These are phyloP conservation scores for Drosophila pectinifera DNA, from an alignment of 1,140 invertebrate species.

Conservation along the genomic window DNA sequence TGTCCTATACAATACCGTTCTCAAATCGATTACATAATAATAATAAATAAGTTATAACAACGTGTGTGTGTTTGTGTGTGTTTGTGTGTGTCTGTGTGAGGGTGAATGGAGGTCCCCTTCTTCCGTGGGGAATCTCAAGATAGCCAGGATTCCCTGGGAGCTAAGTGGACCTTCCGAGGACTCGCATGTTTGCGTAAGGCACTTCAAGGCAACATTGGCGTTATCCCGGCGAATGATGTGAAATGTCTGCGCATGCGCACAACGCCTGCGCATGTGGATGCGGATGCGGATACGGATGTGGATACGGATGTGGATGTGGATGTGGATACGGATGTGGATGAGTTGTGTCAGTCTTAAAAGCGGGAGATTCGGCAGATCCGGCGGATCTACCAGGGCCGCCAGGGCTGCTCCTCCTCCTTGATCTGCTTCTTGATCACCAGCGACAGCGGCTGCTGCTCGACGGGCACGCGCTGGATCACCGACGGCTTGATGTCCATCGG, in stretches of 20 bases:
- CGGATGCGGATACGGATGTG: too few relatives aligned
- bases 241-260: slow-evolving; percentile 70
- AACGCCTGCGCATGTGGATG: slow-evolving; percentile 61
- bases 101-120: slow-evolving; percentile 31
- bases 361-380: slow-evolving; percentile 51
- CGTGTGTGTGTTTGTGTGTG: slow-evolving; percentile 39
- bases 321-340: slow-evolving; percentile 30
- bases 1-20: slow-evolving; percentile 69
- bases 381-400: slow-evolving; percentile 89
- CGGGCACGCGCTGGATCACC: slow-evolving; percentile 84
- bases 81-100: slow-evolving; percentile 27
- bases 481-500: slow-evolving; percentile 84
- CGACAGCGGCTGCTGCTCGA: slow-evolving; percentile 89
- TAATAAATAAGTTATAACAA: slow-evolving; percentile 83
- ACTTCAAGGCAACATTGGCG: slow-evolving; percentile 74
- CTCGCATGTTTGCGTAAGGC: slow-evolving; percentile 62
- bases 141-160: slow-evolving; percentile 8
- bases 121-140: slow-evolving; percentile 38
- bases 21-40: slow-evolving; percentile 71
- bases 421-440: slow-evolving; percentile 86
- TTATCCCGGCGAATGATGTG: slow-evolving; percentile 67
- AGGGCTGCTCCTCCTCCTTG: slow-evolving; percentile 86
- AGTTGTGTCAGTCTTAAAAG: slow-evolving; percentile 75
- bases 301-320: slow-evolving; percentile 36
- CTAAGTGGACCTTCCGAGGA: slow-evolving; percentile 31